phyloP scores from a whole-genome alignment of 2,888 invertebrate species.

The Parnassius apollo region DNA sequence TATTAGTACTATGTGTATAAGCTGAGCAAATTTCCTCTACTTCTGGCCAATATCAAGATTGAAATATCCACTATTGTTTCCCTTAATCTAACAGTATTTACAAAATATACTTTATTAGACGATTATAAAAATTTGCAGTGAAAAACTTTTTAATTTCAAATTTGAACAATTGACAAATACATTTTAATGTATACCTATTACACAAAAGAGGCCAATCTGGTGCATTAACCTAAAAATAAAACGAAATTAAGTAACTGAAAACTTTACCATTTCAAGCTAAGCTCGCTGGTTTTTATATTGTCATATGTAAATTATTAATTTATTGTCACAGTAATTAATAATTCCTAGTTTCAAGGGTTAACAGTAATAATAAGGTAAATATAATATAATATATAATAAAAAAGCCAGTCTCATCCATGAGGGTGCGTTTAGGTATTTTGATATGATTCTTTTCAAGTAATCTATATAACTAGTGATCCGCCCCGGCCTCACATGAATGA shows the following conservation, averaged over 20 bases:
- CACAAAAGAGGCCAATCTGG: constrained; percentile 22
- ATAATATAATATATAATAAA: constrained; percentile 32
- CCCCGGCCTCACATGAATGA: no score
- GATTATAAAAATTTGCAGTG: background rate
- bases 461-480: no score
- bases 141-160: background rate
- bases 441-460: no score
- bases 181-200: background rate
- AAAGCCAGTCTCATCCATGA: constrained; percentile 3
- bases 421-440: no score
- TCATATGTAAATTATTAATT: constrained; percentile 65
- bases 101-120: background rate
- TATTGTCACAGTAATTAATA: constrained; percentile 69
- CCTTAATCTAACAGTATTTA: background rate
- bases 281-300: constrained; percentile 69
- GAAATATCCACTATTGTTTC: no score
- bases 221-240: constrained; percentile 21
- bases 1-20: background rate
- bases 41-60: no score
- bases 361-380: constrained; percentile 37
- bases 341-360: constrained; percentile 41
- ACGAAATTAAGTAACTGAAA: constrained; percentile 29
- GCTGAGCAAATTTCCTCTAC: background rate
- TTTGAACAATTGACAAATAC: constrained; percentile 17
- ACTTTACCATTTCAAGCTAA: constrained; percentile 48